These are phyloP conservation scores for Agelas oroides DNA, from an alignment of 37 sponge, comb jelly and placozoan species.

Conservation along the genomic window DNA sequence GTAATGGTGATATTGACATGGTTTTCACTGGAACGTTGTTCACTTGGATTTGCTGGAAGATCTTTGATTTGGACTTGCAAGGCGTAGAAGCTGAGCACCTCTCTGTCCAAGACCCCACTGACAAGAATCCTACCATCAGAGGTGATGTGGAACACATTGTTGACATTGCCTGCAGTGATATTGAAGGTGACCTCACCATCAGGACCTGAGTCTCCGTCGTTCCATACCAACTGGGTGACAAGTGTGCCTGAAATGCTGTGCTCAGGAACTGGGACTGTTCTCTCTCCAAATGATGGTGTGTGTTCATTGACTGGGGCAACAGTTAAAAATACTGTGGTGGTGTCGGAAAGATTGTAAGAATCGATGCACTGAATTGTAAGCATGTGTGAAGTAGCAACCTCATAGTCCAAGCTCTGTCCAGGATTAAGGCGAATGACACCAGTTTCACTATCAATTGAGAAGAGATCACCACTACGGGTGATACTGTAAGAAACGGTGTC, in stretches of 20 bases:
- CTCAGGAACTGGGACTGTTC: neutral
- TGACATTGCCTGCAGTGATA: slow-evolving; percentile 5
- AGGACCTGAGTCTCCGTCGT: slow-evolving; percentile 58
- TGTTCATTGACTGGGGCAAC: slow-evolving; percentile 67
- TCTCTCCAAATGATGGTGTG: slow-evolving; percentile 25
- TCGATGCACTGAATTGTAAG: slow-evolving; percentile 51
- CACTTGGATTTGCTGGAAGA: neutral
- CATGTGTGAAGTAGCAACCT: slow-evolving; percentile 10
- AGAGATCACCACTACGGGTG: slow-evolving; percentile 27
- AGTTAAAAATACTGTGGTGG: slow-evolving; percentile 19
- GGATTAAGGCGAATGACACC: slow-evolving; percentile 29
- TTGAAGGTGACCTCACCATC: slow-evolving; percentile 67
- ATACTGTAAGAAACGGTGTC: slow-evolving; percentile 51
- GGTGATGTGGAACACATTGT: slow-evolving; percentile 6
- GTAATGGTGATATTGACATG: slow-evolving; percentile 39
- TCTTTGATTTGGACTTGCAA: slow-evolving; percentile 50
- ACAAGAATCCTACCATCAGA: slow-evolving; percentile 42
- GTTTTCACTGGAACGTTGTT: neutral
- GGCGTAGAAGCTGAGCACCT: slow-evolving; percentile 10
- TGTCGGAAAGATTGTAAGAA: slow-evolving; percentile 9
- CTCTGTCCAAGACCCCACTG: slow-evolving; percentile 60
- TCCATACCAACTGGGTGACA: slow-evolving; percentile 28
- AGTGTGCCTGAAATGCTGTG: slow-evolving; percentile 17
- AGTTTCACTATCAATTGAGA: slow-evolving; percentile 30
- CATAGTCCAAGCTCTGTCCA: slow-evolving; percentile 49